Evolutionary conservation across 2,888 invertebrate species (phyloP).

Genomic region (Crepidodera aurea): DNA sequence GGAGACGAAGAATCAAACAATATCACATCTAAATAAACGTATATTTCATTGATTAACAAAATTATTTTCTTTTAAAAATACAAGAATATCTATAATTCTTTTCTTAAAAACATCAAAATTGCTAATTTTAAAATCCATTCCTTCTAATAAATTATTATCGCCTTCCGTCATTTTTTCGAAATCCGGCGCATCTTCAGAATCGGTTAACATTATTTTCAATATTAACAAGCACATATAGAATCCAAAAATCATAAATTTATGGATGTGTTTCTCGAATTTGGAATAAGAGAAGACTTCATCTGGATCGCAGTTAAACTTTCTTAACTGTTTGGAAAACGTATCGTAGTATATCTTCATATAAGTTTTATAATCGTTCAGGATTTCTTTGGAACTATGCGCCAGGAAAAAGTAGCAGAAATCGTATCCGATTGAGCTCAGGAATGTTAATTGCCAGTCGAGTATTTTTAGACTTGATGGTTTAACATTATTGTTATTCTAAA

Average conservation of each 20-base stretch:
- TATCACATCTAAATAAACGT: too few species aligned
- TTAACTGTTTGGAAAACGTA: constrained; percentile 42
- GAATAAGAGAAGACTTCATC: constrained; percentile 45
- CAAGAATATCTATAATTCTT: constrained; percentile 14
- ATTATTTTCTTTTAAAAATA: constrained; percentile 14
- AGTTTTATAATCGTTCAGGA: constrained; percentile 45
- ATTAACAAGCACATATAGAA: constrained; percentile 23
- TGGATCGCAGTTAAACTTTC: constrained; percentile 43
- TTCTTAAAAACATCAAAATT: constrained; percentile 1
- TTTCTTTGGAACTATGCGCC: constrained; percentile 46
- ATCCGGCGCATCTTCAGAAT: constrained; percentile 26
- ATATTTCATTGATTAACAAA: too few species aligned
- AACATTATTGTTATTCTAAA: constrained; percentile 6
- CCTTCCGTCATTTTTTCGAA: not conserved
- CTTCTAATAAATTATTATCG: not conserved
- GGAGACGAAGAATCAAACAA: too few species aligned
- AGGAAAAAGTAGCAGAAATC: constrained; percentile 53
- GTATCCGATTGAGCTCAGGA: constrained; percentile 38
- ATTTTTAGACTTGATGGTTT: constrained; percentile 36
- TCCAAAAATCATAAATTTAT: constrained; percentile 16
- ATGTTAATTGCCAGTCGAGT: constrained; percentile 47
- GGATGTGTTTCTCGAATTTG: constrained; percentile 23
- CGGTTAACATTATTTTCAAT: constrained; percentile 23
- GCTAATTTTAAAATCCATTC: not conserved
- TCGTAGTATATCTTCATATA: constrained; percentile 50